Base-by-base conservation (phyloP, 2,888 invertebrate species). In the Ditylenchus weischeri region DNA sequence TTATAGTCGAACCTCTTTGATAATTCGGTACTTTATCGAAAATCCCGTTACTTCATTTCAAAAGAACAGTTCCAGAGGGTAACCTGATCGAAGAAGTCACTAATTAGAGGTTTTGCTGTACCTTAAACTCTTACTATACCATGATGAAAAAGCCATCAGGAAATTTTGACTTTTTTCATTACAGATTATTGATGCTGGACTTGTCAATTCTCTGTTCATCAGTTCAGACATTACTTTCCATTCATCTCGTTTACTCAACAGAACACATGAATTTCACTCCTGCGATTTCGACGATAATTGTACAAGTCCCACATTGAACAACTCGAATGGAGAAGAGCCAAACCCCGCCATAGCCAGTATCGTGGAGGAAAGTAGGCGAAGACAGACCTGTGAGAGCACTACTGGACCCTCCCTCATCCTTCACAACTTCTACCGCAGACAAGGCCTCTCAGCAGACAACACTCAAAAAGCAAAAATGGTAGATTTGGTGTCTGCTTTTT, bases 141-240 rank as follows among this genome's bases (percentile, higher is more conserved):
- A 29, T 29, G 5, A 8, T 43, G n/a, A 43, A 54, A 18, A 13
- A 54, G 3, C 8, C 29, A 13, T 54, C 13, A 54, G 29, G 11
- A 15, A 18, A 15, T 54, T 54, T 36, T 29, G 23, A 18, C 35
- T 43, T 11, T 23, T 35, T 23, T 8, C n/a, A n/a, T 23, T 71
- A 47, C 57, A 79, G 81, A 84, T 86, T 50, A 83, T 88, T 65
- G 88, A 88, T 82, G 85, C 85, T 35, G 85, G 85, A 69, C 83
- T 87, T 62, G 84, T 85, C 72, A 80, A 86, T 82, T 82, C 85
- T 64, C 81, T 82, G 47, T 80, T 81, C 61, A 67, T 76, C 5
- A 68, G 69, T 43, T 74, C 76, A 43, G 76, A 78, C 36, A 71
- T 80, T 10, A 72, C 75, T 21, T 81, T 82, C 63, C 78, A 80